phyloP scores from a whole-genome alignment of 2,888 invertebrate species.

The Netelia melanura region DNA sequence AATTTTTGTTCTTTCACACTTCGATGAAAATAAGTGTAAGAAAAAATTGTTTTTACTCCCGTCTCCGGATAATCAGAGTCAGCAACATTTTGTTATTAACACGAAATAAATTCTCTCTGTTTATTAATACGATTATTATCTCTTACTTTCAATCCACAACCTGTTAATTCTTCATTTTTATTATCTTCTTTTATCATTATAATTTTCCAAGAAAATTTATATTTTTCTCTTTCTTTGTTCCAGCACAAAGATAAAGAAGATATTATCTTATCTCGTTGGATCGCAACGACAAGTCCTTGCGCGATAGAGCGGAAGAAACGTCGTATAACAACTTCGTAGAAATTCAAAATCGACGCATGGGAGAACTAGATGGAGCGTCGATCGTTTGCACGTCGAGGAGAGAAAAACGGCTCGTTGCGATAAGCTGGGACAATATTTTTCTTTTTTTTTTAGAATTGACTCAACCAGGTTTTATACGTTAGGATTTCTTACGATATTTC shows the following conservation, averaged over 20 bases:
- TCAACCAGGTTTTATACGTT: not conserved
- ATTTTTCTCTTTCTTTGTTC: conserved; percentile 11
- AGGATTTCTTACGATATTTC: not conserved
- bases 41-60: not conserved
- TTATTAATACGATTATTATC: not conserved
- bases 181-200: not conserved
- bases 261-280: conserved; percentile 50
- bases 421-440: not conserved
- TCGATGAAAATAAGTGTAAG: not conserved
- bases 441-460: not conserved
- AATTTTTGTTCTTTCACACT: not conserved
- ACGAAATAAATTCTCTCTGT: too few species aligned
- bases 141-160: not conserved
- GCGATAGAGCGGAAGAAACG: not conserved
- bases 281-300: conserved; percentile 18
- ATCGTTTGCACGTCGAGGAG: not conserved
- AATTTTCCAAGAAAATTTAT: conserved; percentile 11
- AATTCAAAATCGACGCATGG: too few species aligned
- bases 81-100: too few species aligned
- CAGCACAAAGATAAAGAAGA: conserved; percentile 29
- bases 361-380: too few species aligned
- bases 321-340: not conserved
- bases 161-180: not conserved
- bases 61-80: not conserved
- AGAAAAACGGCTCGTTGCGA: not conserved